A percentile compares a stretch with the other conserved stretches of the same genome.
These are phyloP conservation scores for Procambarus clarkii DNA, from an alignment of 1,140 invertebrate genomes.

Conservation along the genomic window DNA sequence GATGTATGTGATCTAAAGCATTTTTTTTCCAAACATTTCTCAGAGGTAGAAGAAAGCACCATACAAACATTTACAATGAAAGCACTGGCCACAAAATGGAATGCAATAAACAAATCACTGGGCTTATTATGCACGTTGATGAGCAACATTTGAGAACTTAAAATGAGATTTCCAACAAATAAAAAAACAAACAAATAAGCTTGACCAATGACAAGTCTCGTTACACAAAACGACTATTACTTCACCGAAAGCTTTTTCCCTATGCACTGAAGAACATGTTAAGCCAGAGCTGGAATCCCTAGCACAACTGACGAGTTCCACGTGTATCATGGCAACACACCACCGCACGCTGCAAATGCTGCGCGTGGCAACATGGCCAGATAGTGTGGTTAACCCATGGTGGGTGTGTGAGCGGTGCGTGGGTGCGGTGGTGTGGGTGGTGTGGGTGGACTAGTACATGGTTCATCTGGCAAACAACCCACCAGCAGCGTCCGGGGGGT, in stretches of 20 bases:
- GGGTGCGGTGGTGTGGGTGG: conserved; percentile 66
- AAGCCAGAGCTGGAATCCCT: conserved; percentile 55
- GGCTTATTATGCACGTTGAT: conserved; percentile 67
- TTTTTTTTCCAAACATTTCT: conserved; percentile 59
- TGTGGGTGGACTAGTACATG: conserved; percentile 64
- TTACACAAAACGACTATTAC: conserved; percentile 44
- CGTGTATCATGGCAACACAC: conserved; percentile 57
- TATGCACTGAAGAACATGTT: conserved; percentile 37
- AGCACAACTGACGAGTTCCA: conserved; percentile 43
- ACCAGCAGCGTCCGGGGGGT: conserved; percentile 91
- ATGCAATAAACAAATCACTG: conserved; percentile 71
- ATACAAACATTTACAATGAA: conserved; percentile 69
- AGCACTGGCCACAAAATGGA: conserved; percentile 68
- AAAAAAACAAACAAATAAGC: conserved; percentile 46
- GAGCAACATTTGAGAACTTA: conserved; percentile 64
- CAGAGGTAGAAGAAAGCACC: conserved; percentile 69
- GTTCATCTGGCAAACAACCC: conserved; percentile 82
- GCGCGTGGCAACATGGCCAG: conserved; percentile 51
- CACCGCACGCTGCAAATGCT: conserved; percentile 65
- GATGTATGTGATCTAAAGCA: conserved; percentile 45
- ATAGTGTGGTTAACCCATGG: conserved; percentile 63
- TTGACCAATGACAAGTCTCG: conserved; percentile 44
- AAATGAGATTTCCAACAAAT: conserved; percentile 15
- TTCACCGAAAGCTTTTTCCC: conserved; percentile 37
- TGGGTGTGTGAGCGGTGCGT: conserved; percentile 56